A percentile compares a stretch with the other conserved stretches of the same genome.
Evolutionary conservation across 2,797 vertebrate genomes (phyloP).

Genomic region (Necrosyrtes monachus): DNA sequence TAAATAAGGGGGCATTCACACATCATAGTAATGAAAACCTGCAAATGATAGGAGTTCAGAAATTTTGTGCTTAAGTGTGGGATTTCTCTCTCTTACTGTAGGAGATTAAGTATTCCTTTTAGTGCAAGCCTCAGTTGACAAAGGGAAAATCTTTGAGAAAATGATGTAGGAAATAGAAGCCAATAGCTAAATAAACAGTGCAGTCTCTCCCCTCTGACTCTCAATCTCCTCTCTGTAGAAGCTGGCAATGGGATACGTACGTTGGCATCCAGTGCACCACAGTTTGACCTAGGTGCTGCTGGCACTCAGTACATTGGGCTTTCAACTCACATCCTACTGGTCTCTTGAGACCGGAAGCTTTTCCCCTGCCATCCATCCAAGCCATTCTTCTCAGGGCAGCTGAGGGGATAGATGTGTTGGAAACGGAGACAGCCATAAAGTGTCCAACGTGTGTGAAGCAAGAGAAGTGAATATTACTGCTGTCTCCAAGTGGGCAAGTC

Average conservation of each 20-base stretch:
- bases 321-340: not conserved
- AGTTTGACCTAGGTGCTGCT: not conserved
- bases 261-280: not conserved
- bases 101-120: not conserved
- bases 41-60: not conserved
- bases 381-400: not conserved
- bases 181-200: not conserved
- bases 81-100: not conserved
- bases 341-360: not conserved
- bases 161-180: not conserved
- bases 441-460: not conserved
- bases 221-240: not conserved
- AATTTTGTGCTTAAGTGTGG: not conserved
- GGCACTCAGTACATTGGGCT: not conserved
- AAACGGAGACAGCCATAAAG: not conserved
- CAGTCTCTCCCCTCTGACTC: not conserved
- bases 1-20: not conserved
- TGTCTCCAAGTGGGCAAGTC: not conserved
- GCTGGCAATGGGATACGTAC: not conserved
- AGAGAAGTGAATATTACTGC: not conserved
- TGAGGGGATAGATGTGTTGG: not conserved
- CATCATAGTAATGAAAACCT: not conserved
- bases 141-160: slow-evolving; percentile 24
- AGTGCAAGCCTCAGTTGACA: not conserved
- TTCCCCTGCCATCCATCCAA: not conserved